Conservation (phyloP, 2,888 invertebrate genomes). For the Mesochorus sp. region DNA sequence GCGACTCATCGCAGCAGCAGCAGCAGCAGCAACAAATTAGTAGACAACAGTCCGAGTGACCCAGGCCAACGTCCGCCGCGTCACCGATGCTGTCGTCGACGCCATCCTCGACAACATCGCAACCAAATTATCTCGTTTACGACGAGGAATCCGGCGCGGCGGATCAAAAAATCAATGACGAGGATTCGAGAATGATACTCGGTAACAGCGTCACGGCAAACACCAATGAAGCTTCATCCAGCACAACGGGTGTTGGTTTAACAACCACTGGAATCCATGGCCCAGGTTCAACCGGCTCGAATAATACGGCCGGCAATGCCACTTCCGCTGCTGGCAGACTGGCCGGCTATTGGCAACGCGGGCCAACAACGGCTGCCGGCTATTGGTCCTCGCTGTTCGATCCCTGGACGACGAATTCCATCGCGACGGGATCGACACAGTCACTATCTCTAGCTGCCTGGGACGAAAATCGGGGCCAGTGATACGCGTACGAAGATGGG, state of each 20-base stretch:
- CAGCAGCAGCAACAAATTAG: constrained; percentile 53
- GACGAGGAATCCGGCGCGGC: constrained; percentile 79
- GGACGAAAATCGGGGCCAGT: constrained; percentile 75
- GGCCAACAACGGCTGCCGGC: constrained; percentile 74
- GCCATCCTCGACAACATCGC: constrained; percentile 79
- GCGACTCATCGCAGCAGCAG: constrained; percentile 45
- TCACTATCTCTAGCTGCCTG: constrained; percentile 74
- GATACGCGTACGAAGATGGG: constrained; percentile 43
- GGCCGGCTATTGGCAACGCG: constrained; percentile 80
- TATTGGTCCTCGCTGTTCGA: constrained; percentile 81
- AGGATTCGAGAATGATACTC: constrained; percentile 61
- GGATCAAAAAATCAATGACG: constrained; percentile 75
- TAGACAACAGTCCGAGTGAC: constrained; percentile 75
- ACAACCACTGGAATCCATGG: constrained; percentile 70
- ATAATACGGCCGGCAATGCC: constrained; percentile 39
- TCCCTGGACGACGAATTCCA: constrained; percentile 78
- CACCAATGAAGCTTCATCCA: constrained; percentile 50
- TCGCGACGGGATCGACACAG: constrained; percentile 73
- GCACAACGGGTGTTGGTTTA: constrained; percentile 66
- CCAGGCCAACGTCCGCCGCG: constrained; percentile 81
- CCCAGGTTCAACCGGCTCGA: constrained; percentile 56
- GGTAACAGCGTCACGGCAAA: constrained; percentile 26
- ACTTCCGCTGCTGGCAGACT: constrained; percentile 71
- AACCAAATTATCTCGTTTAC: constrained; percentile 78
- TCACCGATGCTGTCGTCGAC: constrained; percentile 79